Base-by-base conservation (phyloP, 2,888 invertebrate genomes). In the Chrysina gloriosa region DNA sequence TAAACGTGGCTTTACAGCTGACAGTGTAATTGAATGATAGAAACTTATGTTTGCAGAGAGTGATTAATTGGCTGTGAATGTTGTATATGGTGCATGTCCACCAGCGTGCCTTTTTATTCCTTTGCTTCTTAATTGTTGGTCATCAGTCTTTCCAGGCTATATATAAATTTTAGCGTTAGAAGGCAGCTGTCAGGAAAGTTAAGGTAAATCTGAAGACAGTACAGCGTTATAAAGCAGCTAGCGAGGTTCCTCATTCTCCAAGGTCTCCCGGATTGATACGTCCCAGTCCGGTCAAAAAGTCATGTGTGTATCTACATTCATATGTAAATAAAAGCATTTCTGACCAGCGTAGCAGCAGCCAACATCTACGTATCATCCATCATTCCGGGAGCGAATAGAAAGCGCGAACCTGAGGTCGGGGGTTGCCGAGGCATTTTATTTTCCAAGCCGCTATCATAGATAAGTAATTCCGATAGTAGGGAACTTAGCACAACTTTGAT, bases 401-500 rank as follows among this genome's bases (percentile, higher is more conserved):
- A 27, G 56, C 31, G 34, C 39, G 39, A 56, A 36, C 56, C 39
- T 23, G 11, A 34, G 56, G 23, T 23, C 36, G 31, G 52, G 7
- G 52, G 52, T 31, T 19, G 29, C 31, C 7, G 23, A 39, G 36
- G 21, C 21, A 39, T 58, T 58, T 58, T 58, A 58, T 58, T 58
- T 58, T 58, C 39, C 39, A 39, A 58, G 19, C 39, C 58, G 58
- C 58, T 58, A 58, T 58, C 58, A 58, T 58, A 64, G 64, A 64
- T 64, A 64, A 64, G 64, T 64, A 64, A 64, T 64, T 25, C 64
- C 34, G 64, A 64, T 64, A 64, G 50, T 50, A 23, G 48, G 19
- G 16, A 36, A 39, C 48, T 48, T 47, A 47, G 63, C 34, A 29
- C 63, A 48, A 48, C 23, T 52, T 64, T 64, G 64, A 64, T 64